Evolutionary conservation across 2,888 invertebrate genomes (phyloP).

Genomic region (Nemotelus nigrinus): DNA sequence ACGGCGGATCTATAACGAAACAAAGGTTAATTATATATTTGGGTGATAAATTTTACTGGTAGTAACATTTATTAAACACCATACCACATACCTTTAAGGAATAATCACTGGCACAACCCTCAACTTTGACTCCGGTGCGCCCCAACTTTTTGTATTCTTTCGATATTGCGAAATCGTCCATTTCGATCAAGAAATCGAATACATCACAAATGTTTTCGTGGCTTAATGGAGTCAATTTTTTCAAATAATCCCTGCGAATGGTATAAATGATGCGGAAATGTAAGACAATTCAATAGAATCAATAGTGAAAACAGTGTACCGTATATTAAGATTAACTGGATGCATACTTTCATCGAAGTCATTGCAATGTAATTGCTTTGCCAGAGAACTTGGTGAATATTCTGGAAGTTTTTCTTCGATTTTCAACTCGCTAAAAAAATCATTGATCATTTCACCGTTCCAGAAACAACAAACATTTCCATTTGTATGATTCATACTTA

Average conservation of each 20-base stretch:
- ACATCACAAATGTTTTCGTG: conserved; percentile 53
- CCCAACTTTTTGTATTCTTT: conserved; percentile 55
- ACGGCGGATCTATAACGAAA: neutral
- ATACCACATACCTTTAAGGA: conserved; percentile 48
- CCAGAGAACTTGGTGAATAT: neutral
- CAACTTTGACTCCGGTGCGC: conserved; percentile 53
- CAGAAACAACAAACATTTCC: no score
- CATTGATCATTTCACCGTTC: neutral
- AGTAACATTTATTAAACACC: neutral
- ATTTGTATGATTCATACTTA: neutral
- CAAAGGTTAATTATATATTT: neutral
- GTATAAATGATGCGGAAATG: neutral
- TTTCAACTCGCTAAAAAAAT: conserved; percentile 14
- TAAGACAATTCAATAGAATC: neutral
- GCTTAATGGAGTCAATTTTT: conserved; percentile 49
- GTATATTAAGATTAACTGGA: neutral
- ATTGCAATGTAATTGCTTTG: neutral
- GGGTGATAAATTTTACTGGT: neutral
- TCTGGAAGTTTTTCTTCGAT: neutral
- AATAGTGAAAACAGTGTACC: neutral
- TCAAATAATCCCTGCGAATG: conserved; percentile 52
- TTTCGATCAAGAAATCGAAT: conserved; percentile 56
- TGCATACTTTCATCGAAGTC: conserved; percentile 21
- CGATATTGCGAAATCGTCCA: conserved; percentile 57
- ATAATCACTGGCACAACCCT: conserved; percentile 47